phyloP scores from a whole-genome alignment of 2,888 invertebrate species.

The Orthosia gracilis region DNA sequence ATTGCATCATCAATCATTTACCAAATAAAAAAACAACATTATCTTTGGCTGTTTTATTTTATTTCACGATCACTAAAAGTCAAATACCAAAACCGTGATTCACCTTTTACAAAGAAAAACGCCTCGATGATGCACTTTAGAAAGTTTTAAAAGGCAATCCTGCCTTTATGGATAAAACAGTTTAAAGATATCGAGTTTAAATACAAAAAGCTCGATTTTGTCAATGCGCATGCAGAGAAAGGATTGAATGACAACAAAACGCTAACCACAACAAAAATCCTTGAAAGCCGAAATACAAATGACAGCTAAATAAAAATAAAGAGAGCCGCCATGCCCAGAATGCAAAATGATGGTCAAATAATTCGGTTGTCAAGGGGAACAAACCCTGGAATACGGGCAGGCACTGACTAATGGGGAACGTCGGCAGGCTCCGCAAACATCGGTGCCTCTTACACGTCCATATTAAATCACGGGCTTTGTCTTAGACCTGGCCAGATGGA shows the following conservation, averaged over 20 bases:
- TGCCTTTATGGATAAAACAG: not conserved
- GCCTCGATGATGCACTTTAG: constrained; percentile 26
- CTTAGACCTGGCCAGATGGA: constrained; percentile 61
- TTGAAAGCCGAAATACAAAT: constrained; percentile 39
- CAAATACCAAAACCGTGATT: constrained; percentile 53
- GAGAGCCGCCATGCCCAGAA: constrained; percentile 68
- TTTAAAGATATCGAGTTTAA: not conserved
- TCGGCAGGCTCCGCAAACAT: constrained; percentile 68
- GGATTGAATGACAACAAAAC: constrained; percentile 14
- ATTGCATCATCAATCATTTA: constrained; percentile 35
- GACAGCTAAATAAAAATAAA: constrained; percentile 54
- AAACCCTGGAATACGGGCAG: constrained; percentile 71
- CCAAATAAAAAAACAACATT: constrained; percentile 38
- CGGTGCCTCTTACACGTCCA: constrained; percentile 71
- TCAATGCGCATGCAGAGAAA: not conserved
- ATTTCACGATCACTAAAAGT: constrained; percentile 33
- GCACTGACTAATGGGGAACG: constrained; percentile 79
- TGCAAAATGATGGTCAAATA: constrained; percentile 82
- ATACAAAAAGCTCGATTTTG: not conserved
- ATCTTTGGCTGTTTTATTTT: constrained; percentile 37
- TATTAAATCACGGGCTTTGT: constrained; percentile 80
- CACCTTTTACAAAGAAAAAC: constrained; percentile 31
- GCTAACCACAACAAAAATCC: constrained; percentile 6
- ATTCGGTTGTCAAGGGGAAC: constrained; percentile 80
- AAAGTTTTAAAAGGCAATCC: constrained; percentile 6